Conservation (phyloP, 2,797 vertebrate genomes). For the Molossus alvarezi region DNA sequence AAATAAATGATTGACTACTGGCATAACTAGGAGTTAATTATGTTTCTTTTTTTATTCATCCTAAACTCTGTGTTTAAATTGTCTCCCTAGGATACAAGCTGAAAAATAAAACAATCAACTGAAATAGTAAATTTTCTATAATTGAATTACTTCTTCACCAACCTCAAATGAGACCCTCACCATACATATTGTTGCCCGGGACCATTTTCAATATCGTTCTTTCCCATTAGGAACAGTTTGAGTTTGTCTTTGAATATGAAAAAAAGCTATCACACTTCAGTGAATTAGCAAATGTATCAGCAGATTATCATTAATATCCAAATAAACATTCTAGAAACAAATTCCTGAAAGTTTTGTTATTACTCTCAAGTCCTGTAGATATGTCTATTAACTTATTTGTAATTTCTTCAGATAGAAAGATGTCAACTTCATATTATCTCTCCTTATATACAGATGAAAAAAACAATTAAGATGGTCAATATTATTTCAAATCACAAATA, state of each 20-base stretch:
- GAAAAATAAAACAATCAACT: neutral
- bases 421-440: neutral
- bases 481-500: slow-evolving; percentile 2
- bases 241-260: neutral
- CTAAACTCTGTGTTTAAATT: neutral
- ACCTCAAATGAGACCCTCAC: neutral
- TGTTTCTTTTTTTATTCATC: slow-evolving; percentile 21
- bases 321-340: neutral
- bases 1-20: neutral
- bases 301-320: neutral
- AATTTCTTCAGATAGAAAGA: neutral
- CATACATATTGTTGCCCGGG: neutral
- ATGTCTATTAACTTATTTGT: neutral
- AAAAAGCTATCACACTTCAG: neutral
- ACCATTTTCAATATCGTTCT: neutral
- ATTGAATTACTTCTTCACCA: slow-evolving; percentile 14
- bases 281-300: slow-evolving; percentile 19
- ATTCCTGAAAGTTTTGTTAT: neutral
- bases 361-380: neutral
- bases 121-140: slow-evolving; percentile 2
- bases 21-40: neutral
- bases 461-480: neutral
- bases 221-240: neutral
- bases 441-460: neutral
- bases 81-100: slow-evolving; percentile 10